A percentile compares a stretch with the other conserved stretches of the same genome.
Evolutionary conservation across 2,113 vertebrate species (phyloP).

Genomic region (Paramisgurnus dabryanus): DNA sequence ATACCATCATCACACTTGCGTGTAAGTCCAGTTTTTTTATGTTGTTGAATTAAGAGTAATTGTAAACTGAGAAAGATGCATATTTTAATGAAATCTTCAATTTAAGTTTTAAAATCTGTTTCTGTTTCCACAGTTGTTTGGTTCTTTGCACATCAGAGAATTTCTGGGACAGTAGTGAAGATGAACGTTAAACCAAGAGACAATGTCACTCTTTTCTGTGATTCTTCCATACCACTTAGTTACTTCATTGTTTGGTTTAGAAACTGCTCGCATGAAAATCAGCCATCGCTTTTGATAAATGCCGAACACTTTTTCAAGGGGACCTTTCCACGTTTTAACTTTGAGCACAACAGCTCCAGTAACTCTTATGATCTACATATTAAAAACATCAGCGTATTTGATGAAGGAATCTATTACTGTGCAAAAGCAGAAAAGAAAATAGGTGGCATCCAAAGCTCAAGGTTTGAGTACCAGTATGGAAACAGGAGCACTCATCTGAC

Average conservation of each 20-base stretch:
- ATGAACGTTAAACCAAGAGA: conserved; percentile 38
- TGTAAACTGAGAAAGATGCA: no score
- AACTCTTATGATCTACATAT: conserved; percentile 35
- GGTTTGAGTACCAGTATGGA: background rate
- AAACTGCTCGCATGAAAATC: conserved; percentile 30
- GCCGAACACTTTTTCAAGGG: rapidly evolving
- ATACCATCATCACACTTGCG: background rate
- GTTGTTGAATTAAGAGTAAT: no score
- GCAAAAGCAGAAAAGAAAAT: background rate
- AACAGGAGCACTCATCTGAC: conserved; percentile 11
- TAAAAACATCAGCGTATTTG: conserved; percentile 44
- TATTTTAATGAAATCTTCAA: background rate
- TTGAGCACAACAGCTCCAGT: background rate
- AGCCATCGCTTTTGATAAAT: conserved; percentile 6
- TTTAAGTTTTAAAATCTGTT: background rate
- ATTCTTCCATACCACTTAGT: background rate
- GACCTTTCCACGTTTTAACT: background rate
- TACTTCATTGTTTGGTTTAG: background rate
- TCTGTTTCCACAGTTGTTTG: conserved; percentile 10
- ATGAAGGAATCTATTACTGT: conserved; percentile 55
- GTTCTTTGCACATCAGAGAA: conserved; percentile 2
- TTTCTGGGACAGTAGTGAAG: conserved; percentile 36
- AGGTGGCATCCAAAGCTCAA: background rate
- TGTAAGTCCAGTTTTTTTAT: conserved; percentile 33
- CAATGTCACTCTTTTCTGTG: conserved; percentile 15